Conservation (phyloP, 2,113 vertebrate species). For the Orientallactaga bullata region DNA sequence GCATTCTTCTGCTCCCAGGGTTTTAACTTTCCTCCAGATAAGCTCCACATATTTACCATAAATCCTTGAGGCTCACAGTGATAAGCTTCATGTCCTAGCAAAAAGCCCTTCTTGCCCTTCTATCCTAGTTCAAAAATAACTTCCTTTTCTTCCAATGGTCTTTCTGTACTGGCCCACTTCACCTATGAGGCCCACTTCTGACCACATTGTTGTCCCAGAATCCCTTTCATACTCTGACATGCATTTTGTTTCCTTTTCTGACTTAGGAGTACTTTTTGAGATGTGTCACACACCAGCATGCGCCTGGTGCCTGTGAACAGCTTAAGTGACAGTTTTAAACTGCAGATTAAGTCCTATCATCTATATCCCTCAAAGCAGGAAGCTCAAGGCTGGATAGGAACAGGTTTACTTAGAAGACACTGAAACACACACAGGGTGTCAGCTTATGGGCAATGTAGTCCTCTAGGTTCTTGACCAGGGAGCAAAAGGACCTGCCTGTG, state of each 20-base stretch:
- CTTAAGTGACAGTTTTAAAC: background rate
- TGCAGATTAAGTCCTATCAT: background rate
- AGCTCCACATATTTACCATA: background rate
- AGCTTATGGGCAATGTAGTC: background rate
- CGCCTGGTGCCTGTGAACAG: background rate
- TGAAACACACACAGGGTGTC: background rate
- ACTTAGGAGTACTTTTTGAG: background rate
- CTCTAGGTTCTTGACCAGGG: background rate
- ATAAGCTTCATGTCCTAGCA: background rate
- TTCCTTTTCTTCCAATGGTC: background rate
- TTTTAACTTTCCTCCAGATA: background rate
- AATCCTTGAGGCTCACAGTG: background rate
- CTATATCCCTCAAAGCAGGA: background rate
- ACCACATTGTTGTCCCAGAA: background rate
- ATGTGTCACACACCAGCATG: background rate
- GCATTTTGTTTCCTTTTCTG: background rate
- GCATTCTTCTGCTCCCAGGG: background rate
- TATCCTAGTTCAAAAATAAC: background rate
- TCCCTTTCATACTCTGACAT: background rate
- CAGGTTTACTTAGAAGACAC: background rate
- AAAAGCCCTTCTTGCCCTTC: background rate
- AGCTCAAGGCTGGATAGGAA: slow-evolving; percentile 1
- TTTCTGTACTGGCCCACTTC: background rate
- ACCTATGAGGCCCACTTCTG: background rate
- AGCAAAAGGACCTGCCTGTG: background rate